Evolutionary conservation across 2,113 vertebrate genomes (phyloP).

Genomic region (Typhlomys cinereus): DNA sequence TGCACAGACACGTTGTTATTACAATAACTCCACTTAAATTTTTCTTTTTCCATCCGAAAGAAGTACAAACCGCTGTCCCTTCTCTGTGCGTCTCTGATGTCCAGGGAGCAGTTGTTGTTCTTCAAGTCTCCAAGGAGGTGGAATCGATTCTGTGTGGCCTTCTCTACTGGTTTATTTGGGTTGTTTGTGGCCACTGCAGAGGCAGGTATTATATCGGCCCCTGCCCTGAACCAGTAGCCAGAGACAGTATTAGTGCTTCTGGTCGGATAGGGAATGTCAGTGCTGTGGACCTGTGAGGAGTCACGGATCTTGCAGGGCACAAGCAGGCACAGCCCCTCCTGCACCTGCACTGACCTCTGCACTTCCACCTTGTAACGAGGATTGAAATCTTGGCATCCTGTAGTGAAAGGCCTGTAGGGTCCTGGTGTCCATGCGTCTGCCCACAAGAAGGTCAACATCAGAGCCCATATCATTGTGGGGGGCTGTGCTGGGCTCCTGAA

Average conservation of each 20-base stretch:
- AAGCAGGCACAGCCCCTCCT: neutral
- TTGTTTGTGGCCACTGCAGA: conserved; percentile 3
- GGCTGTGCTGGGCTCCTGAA: neutral
- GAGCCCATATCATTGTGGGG: neutral
- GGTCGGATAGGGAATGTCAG: neutral
- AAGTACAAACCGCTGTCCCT: neutral
- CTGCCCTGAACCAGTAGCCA: neutral
- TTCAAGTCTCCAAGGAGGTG: rapidly evolving
- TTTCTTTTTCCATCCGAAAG: neutral
- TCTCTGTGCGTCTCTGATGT: neutral
- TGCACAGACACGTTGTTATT: rapidly evolving
- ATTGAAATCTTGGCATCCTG: too few species aligned
- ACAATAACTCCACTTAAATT: rapidly evolving
- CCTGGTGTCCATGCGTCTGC: neutral
- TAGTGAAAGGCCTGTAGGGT: neutral
- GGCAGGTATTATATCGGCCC: rapidly evolving
- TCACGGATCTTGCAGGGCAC: conserved; percentile 36
- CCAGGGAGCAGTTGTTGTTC: conserved; percentile 18
- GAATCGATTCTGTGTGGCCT: neutral
- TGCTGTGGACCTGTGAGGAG: too few species aligned
- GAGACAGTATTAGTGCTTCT: rapidly evolving
- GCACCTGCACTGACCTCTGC: rapidly evolving
- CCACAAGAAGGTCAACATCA: neutral
- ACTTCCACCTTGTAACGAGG: rapidly evolving
- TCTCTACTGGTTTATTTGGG: rapidly evolving